These are phyloP conservation scores for Phyllostomus hastatus DNA, from an alignment of 2,113 vertebrate species.

Conservation along the genomic window DNA sequence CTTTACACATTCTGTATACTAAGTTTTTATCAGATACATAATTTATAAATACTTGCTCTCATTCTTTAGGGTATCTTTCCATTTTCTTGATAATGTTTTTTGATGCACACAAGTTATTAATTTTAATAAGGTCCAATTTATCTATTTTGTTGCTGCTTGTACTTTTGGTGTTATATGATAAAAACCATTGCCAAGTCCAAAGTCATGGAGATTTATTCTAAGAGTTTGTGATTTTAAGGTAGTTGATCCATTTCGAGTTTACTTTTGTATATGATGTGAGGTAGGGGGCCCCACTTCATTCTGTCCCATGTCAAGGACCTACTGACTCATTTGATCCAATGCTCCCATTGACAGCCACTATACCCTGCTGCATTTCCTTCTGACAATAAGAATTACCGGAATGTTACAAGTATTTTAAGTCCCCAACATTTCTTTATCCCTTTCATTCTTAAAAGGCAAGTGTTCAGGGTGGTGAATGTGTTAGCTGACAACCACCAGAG, in stretches of 20 bases:
- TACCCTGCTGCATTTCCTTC: not conserved
- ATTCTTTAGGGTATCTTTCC: not conserved
- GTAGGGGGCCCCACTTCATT: not conserved
- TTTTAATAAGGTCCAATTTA: not conserved
- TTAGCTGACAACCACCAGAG: not conserved
- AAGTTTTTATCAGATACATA: not conserved
- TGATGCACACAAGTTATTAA: not conserved
- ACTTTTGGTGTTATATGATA: not conserved
- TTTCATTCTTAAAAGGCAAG: not conserved
- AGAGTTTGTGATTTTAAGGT: not conserved
- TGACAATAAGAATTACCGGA: not conserved
- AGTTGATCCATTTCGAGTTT: not conserved
- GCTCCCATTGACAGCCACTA: not conserved
- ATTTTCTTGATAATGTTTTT: not conserved
- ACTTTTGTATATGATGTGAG: not conserved
- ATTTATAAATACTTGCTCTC: not conserved
- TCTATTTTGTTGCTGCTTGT: not conserved
- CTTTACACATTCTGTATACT: not conserved
- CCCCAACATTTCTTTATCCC: not conserved
- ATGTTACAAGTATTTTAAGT: not conserved
- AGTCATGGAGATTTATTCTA: not conserved
- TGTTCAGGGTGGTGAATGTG: not conserved
- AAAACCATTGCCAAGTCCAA: not conserved
- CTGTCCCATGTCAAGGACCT: not conserved
- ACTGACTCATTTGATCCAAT: not conserved